A percentile compares a stretch with the other conserved stretches of the same genome.
These are phyloP conservation scores for Nothocercus nigrocapillus DNA, from an alignment of 2,113 vertebrate genomes.

Conservation along the genomic window DNA sequence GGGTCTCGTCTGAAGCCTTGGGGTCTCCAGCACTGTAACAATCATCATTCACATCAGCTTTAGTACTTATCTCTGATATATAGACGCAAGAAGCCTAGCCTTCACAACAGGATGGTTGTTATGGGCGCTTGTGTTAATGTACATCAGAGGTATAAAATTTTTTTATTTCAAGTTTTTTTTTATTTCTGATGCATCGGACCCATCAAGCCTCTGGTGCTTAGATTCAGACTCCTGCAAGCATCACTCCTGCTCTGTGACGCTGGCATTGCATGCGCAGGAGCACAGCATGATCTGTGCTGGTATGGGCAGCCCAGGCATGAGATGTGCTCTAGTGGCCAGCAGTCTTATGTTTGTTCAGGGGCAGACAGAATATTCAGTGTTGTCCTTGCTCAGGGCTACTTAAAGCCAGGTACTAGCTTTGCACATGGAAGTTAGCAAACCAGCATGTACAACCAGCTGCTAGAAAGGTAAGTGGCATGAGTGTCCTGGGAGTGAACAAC, in stretches of 20 bases:
- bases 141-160: not conserved
- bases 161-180: not conserved
- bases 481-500: not conserved
- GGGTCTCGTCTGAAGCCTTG: constrained; percentile 1
- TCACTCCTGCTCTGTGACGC: not conserved
- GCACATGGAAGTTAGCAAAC: not conserved
- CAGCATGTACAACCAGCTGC: not conserved
- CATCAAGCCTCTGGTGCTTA: not conserved
- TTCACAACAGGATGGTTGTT: not conserved
- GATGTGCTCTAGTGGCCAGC: not conserved
- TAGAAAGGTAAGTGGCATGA: not conserved
- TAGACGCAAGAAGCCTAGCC: not conserved
- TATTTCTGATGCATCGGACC: not conserved
- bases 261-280: not conserved
- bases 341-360: not conserved
- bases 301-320: not conserved
- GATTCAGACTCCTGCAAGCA: not conserved
- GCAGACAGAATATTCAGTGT: not conserved
- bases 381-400: not conserved
- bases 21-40: not conserved
- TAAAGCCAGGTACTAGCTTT: not conserved
- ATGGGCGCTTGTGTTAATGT: not conserved
- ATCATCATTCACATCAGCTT: not conserved
- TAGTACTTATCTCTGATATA: not conserved
- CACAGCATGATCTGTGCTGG: not conserved